phyloP scores from a whole-genome alignment of 2,888 invertebrate species.

The Leptinotarsa juncta region DNA sequence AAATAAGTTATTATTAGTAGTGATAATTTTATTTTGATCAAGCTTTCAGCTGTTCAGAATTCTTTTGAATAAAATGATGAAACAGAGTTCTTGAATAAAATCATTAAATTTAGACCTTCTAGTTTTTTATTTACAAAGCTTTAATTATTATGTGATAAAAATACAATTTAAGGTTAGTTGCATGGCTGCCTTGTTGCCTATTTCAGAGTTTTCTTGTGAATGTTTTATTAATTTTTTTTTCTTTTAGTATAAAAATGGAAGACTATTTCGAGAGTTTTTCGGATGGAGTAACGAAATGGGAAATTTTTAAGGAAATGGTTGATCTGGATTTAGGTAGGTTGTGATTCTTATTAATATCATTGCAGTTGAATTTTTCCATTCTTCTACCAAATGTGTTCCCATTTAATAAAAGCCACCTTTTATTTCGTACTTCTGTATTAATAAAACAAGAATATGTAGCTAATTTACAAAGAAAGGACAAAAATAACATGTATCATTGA shows the following conservation, averaged over 20 bases:
- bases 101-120: constrained; percentile 6
- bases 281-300: constrained; percentile 48
- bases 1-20: constrained; percentile 25
- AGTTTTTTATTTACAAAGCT: constrained; percentile 10
- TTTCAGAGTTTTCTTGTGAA: constrained; percentile 27
- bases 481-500: not conserved
- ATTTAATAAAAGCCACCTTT: too few relatives aligned
- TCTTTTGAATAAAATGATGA: constrained; percentile 1
- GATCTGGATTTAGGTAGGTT: constrained; percentile 45
- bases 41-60: constrained; percentile 12
- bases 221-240: constrained; percentile 31
- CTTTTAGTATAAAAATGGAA: constrained; percentile 41
- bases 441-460: too few relatives aligned
- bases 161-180: constrained; percentile 29
- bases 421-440: too few relatives aligned
- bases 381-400: not conserved
- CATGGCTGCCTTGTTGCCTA: constrained; percentile 31
- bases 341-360: constrained; percentile 21
- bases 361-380: constrained; percentile 17
- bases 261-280: constrained; percentile 46
- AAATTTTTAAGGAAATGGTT: constrained; percentile 42
- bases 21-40: constrained; percentile 26
- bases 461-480: too few relatives aligned
- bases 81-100: constrained; percentile 19
- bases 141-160: constrained; percentile 29